Percentiles rank a stretch among this genome's conserved stretches.
Conservation (phyloP, 2,113 vertebrate genomes). For the Pelusios castaneus region DNA sequence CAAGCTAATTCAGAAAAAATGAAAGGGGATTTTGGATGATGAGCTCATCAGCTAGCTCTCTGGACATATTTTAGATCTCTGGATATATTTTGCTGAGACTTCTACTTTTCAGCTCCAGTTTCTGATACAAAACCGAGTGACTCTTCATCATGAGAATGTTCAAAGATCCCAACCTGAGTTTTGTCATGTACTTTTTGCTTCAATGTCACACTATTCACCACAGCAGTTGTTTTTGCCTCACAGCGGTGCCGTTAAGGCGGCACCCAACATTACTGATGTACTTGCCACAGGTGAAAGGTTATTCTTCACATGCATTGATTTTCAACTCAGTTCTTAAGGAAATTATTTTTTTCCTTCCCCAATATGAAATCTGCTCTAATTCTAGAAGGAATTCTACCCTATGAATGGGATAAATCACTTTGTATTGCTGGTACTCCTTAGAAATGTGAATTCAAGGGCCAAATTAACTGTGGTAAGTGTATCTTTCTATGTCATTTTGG, state of each 20-base stretch:
- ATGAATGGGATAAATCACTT: background rate
- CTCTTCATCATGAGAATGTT: slow-evolving; percentile 62
- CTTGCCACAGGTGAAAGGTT: slow-evolving; percentile 3
- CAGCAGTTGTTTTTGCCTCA: slow-evolving; percentile 26
- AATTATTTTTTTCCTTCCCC: slow-evolving; percentile 22
- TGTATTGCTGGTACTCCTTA: background rate
- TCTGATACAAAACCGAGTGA: slow-evolving; percentile 40
- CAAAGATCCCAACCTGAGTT: slow-evolving; percentile 35
- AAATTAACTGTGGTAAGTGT: background rate
- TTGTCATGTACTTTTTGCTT: slow-evolving; percentile 18
- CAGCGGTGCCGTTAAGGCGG: slow-evolving; percentile 14
- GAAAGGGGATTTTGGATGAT: slow-evolving; percentile 24
- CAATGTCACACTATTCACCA: background rate
- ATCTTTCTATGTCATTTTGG: background rate
- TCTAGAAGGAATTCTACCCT: background rate
- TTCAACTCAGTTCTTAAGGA: slow-evolving; percentile 19
- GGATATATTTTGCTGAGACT: slow-evolving; percentile 42
- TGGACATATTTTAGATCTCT: slow-evolving; percentile 7
- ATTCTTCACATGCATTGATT: slow-evolving; percentile 17
- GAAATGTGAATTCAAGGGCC: background rate
- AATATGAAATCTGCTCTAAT: background rate
- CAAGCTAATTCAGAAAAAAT: slow-evolving; percentile 63
- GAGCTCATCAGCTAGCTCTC: slow-evolving; percentile 36
- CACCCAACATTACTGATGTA: background rate
- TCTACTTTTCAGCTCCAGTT: slow-evolving; percentile 60